Evolutionary conservation across 1,140 invertebrate genomes (phyloP).

Genomic region (Drosophila nebulosa): DNA sequence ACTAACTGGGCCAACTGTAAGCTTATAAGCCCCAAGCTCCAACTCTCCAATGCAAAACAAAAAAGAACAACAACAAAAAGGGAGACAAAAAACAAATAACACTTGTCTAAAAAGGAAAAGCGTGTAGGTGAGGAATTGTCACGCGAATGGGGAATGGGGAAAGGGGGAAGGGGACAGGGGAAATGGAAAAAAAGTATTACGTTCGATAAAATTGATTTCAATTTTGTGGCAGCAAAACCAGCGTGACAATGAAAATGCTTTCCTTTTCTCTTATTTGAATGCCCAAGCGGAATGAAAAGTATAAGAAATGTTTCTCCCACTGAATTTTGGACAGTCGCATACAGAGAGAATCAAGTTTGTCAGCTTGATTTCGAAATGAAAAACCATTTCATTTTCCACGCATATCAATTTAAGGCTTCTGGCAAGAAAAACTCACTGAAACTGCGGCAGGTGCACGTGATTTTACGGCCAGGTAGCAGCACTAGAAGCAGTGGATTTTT

Average conservation of each 20-base stretch:
- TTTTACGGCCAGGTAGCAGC: conserved; percentile 42
- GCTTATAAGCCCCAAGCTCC: background rate
- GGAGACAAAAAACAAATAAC: conserved; percentile 14
- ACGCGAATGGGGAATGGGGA: conserved; percentile 11
- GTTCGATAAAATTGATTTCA: conserved; percentile 49
- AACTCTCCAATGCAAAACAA: background rate
- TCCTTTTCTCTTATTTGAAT: conserved; percentile 43
- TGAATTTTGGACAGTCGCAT: background rate
- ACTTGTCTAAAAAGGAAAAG: conserved; percentile 58
- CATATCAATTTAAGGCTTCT: conserved; percentile 57
- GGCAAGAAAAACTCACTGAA: conserved; percentile 8
- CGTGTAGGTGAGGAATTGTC: conserved; percentile 49
- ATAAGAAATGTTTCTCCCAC: background rate
- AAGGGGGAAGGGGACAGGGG: too few species aligned
- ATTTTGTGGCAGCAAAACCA: conserved; percentile 37
- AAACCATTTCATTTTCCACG: conserved; percentile 47
- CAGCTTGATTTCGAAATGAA: conserved; percentile 22
- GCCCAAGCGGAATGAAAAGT: conserved; percentile 8
- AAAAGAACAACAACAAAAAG: background rate
- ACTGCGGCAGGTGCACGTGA: conserved; percentile 33
- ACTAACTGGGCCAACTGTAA: background rate
- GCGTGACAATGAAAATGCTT: conserved; percentile 37
- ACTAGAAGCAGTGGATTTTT: conserved; percentile 20
- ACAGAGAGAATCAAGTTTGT: background rate
- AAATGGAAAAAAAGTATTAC: conserved; percentile 9